phyloP scores from a whole-genome alignment of 1,140 invertebrate species.

The Cheumatopsyche charites region DNA sequence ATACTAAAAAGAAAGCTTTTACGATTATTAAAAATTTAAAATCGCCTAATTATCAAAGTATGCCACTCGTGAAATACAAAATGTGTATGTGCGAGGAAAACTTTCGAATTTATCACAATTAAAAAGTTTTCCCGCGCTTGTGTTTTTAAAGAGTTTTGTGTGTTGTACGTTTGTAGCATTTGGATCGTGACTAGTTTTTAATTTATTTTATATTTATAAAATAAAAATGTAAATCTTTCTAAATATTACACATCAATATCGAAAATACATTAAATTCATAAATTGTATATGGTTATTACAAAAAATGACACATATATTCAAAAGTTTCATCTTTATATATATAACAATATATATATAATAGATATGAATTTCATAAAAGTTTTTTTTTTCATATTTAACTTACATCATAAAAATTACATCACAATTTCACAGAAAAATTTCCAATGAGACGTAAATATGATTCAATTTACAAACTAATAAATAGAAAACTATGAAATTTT shows the following conservation, averaged over 20 bases:
- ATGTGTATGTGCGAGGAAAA: too few species aligned
- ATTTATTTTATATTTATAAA: slow-evolving; percentile 22
- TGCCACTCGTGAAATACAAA: neutral
- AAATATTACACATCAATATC: slow-evolving; percentile 46
- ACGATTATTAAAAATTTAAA: slow-evolving; percentile 1
- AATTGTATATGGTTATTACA: slow-evolving; percentile 46
- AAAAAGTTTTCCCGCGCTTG: neutral
- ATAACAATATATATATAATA: slow-evolving; percentile 16
- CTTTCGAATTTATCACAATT: too few species aligned
- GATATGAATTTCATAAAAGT: slow-evolving; percentile 13
- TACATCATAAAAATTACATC: slow-evolving; percentile 11
- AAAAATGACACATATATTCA: slow-evolving; percentile 46
- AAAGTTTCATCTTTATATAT: slow-evolving; percentile 9
- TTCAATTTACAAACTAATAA: neutral
- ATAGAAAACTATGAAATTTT: slow-evolving; percentile 17
- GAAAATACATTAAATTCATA: slow-evolving; percentile 47
- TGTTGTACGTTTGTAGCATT: neutral
- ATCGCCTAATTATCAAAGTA: neutral
- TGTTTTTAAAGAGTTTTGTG: neutral
- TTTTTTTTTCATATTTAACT: slow-evolving; percentile 4
- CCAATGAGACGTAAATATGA: neutral
- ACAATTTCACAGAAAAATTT: slow-evolving; percentile 20
- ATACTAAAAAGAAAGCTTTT: neutral
- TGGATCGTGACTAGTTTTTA: slow-evolving; percentile 13
- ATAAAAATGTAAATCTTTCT: slow-evolving; percentile 41